Evolutionary conservation across 37 sponge, comb jelly and placozoan species (phyloP), one percentile per base, ranked within the genome.

Genomic region (Tethya wilhelma): DNA sequence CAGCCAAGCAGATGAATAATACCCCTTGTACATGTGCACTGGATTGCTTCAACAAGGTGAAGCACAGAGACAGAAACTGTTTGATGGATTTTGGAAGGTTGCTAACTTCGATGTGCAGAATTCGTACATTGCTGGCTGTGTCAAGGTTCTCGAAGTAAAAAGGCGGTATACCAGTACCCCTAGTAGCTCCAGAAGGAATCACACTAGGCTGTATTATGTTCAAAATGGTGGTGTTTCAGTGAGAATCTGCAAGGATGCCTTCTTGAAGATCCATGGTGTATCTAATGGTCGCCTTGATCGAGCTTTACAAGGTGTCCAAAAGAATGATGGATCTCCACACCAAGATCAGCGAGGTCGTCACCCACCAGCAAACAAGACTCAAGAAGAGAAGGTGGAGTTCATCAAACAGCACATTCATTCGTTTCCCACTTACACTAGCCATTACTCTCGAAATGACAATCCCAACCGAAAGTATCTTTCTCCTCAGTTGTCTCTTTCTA

Each of bases 371-470:
- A 57, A 68, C 71, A 68, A 69, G 19, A 69, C 81, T 36, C 9
- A 67, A 42, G 69, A 74, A 5, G 42, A 22, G 17, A 41, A 41
- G 8, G 66, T 74, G 1, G 58, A 64, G 14, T 12, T 6, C 8
- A 58, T 77, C 3, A 84, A 77, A 63, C 59, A 69, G 56, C 86
- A 86, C 53, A 78, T 86, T 28, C 23, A 69, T 56, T 33, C 29
- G 2, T 86, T 86, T 62, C 86, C 86, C 30, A 11, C 9, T 23
- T 71, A 71, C 22, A 1, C 59, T 39, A 71, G 73, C 32, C 86
- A 86, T 57, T 86, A 86, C 44, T 86, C 79, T 22, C 49, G 79
- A 28, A 36, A 33, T 25, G 79, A 78, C 33, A 86, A 86, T 39
- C 79, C 72, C 11, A 69, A 77, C 38, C 36, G 63, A 36, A 19